Evolutionary conservation across 92 coral and sea anemone genomes (phyloP).

Genomic region (Porites divaricata): DNA sequence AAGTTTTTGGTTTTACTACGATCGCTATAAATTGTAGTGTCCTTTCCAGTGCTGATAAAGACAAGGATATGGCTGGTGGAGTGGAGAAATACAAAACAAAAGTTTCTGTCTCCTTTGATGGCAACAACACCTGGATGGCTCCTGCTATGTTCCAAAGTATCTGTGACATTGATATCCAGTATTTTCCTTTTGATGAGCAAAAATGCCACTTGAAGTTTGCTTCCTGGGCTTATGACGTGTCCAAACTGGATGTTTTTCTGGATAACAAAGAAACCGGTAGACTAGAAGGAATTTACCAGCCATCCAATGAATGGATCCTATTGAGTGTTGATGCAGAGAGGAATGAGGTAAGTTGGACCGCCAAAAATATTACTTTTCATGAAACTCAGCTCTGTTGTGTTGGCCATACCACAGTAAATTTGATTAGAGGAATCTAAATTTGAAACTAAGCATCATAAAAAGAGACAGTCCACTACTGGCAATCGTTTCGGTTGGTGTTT

Average conservation of each 20-base stretch:
- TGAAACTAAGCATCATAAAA: no score
- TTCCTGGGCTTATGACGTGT: constrained; percentile 86
- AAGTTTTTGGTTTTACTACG: not conserved
- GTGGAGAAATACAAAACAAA: constrained; percentile 75
- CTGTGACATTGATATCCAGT: constrained; percentile 74
- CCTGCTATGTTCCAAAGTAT: constrained; percentile 85
- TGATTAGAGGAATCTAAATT: no score
- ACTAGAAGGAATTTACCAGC: constrained; percentile 51
- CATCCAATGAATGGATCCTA: constrained; percentile 76
- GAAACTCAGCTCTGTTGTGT: not conserved
- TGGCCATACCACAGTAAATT: not conserved
- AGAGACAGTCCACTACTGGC: no score
- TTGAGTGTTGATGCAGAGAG: constrained; percentile 40
- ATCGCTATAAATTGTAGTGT: constrained; percentile 15
- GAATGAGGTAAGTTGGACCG: constrained; percentile 44
- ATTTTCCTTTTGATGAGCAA: constrained; percentile 89
- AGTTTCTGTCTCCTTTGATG: constrained; percentile 58
- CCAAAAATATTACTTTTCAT: no score
- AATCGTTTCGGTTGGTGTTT: no score
- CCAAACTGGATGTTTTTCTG: constrained; percentile 62
- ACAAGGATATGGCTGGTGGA: constrained; percentile 75
- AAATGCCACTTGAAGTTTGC: constrained; percentile 71
- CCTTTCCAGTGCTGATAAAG: constrained; percentile 76
- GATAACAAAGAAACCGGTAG: constrained; percentile 55
- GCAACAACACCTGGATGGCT: constrained; percentile 73